A percentile compares a stretch with the other conserved stretches of the same genome.
Conservation (phyloP, 2,888 invertebrate species). For the Parnassius orleans region DNA sequence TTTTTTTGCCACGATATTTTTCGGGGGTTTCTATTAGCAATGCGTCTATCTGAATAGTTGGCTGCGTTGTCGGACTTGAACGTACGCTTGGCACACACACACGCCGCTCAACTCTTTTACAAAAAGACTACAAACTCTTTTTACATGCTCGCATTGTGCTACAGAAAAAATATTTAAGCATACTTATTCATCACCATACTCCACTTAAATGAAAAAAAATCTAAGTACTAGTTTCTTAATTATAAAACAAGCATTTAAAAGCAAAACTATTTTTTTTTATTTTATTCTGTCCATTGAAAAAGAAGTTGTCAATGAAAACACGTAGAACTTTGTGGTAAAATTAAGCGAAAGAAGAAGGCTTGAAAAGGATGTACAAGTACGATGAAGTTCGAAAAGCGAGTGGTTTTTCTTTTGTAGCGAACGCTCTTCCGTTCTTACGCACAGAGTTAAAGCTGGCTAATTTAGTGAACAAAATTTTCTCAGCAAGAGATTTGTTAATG, state of each 20-base stretch:
- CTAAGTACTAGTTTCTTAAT: too few species aligned
- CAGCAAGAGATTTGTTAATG: too few species aligned
- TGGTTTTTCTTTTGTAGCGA: constrained; percentile 13
- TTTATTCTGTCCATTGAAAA: too few species aligned
- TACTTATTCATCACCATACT: too few species aligned
- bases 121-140: constrained; percentile 20
- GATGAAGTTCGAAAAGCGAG: constrained; percentile 15
- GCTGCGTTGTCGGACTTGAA: constrained; percentile 46
- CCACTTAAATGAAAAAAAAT: too few species aligned
- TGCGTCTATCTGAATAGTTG: constrained; percentile 64
- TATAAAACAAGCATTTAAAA: too few species aligned
- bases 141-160: constrained; percentile 11
- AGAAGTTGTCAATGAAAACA: constrained; percentile 20
- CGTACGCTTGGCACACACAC: constrained; percentile 17
- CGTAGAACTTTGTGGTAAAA: constrained; percentile 12
- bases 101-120: constrained; percentile 15
- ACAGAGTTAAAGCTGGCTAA: constrained; percentile 7
- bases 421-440: constrained; percentile 16
- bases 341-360: constrained; percentile 22
- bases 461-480: constrained; percentile 5
- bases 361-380: constrained; percentile 23
- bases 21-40: constrained; percentile 75
- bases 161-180: too few species aligned
- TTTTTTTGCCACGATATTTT: constrained; percentile 73
- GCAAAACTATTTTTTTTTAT: too few species aligned